These are phyloP conservation scores for Desmodus rotundus DNA, from an alignment of 2,113 vertebrate species.

Conservation along the genomic window DNA sequence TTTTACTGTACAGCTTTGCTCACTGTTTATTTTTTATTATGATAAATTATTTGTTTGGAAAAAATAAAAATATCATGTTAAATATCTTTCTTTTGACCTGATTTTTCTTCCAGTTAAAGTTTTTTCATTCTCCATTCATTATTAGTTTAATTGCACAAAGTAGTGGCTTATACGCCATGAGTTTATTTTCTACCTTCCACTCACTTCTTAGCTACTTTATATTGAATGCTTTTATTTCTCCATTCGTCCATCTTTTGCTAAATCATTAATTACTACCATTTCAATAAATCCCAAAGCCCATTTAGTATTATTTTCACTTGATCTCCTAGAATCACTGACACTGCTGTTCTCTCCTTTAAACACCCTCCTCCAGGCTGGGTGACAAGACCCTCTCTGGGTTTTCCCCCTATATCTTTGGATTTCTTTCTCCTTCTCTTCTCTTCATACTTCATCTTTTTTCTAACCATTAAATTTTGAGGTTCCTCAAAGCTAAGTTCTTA, in stretches of 20 bases:
- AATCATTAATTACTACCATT: neutral
- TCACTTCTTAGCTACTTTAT: neutral
- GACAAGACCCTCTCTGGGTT: neutral
- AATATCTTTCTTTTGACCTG: neutral
- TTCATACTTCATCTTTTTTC: neutral
- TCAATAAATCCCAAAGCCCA: neutral
- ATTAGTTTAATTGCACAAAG: neutral
- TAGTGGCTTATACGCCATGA: neutral
- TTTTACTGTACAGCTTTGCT: neutral
- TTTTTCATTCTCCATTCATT: neutral
- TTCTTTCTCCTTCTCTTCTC: neutral
- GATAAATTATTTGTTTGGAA: neutral
- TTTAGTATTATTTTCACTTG: neutral
- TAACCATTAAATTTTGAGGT: neutral
- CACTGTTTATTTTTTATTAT: neutral
- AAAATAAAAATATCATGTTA: neutral
- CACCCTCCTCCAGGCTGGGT: neutral
- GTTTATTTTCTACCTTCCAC: neutral
- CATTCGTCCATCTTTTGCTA: neutral
- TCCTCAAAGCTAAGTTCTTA: neutral
- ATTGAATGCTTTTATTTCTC: neutral
- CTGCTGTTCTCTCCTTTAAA: neutral
- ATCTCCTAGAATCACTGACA: neutral
- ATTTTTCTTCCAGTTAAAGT: neutral
- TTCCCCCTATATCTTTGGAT: neutral